phyloP scores from a whole-genome alignment of 1,140 invertebrate species.

The Forficula auricularia region DNA sequence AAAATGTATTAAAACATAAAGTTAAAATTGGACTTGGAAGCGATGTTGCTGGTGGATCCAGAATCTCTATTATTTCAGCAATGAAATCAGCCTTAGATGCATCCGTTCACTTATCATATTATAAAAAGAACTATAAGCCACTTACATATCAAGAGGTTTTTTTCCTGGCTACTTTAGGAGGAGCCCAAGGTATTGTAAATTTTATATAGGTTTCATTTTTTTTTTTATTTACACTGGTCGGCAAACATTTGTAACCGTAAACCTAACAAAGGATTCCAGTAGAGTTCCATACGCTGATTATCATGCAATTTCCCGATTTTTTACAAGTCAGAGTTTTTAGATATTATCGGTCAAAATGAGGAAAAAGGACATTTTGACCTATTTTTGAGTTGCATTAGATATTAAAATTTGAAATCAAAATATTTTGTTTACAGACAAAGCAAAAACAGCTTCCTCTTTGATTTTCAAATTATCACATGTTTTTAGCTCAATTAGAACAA shows the following conservation, averaged over 20 bases:
- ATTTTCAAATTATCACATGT: too few relatives aligned
- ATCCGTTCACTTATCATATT: conserved; percentile 44
- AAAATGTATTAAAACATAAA: conserved; percentile 37
- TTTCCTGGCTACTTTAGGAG: conserved; percentile 68
- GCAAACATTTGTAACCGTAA: too few relatives aligned
- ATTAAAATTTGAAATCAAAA: too few relatives aligned
- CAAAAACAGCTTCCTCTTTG: too few relatives aligned
- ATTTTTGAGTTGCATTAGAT: too few relatives aligned
- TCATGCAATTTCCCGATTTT: neutral
- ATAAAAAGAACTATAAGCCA: conserved; percentile 27
- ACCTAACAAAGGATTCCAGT: too few relatives aligned
- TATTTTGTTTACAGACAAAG: too few relatives aligned
- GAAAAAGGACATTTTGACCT: too few relatives aligned
- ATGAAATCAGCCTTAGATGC: conserved; percentile 53
- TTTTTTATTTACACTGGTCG: too few relatives aligned
- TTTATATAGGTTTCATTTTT: neutral
- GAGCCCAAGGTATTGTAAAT: conserved; percentile 46
- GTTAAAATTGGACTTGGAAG: conserved; percentile 71
- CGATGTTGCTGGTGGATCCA: conserved; percentile 68
- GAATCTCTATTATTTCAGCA: conserved; percentile 52
- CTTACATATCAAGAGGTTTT: conserved; percentile 62
- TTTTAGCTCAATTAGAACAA: too few relatives aligned
- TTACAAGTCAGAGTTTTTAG: conserved; percentile 2
- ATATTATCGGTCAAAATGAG: conserved; percentile 3
- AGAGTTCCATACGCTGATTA: too few relatives aligned